Evolutionary conservation across 2,797 vertebrate species (phyloP).

Genomic region (Myiotriccus ornatus): DNA sequence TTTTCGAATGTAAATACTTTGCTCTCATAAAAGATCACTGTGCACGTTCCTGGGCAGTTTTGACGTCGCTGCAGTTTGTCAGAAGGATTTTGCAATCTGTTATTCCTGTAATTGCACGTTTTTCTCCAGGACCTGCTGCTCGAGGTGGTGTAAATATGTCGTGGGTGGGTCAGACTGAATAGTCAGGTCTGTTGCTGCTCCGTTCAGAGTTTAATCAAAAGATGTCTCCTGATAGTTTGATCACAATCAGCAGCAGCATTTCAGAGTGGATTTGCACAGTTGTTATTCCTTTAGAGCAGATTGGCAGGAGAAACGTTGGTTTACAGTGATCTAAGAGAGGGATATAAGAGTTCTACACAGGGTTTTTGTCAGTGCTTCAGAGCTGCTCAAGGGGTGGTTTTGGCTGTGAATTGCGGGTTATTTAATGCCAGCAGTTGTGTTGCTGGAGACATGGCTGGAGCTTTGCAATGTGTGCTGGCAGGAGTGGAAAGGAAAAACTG

Average conservation of each 20-base stretch:
- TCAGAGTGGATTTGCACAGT: background rate
- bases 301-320: background rate
- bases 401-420: background rate
- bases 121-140: background rate
- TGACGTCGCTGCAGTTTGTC: background rate
- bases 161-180: background rate
- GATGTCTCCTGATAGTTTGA: background rate
- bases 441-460: background rate
- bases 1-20: fast-evolving
- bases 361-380: background rate
- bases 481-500: background rate
- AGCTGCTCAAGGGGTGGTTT: background rate
- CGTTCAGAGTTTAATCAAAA: background rate
- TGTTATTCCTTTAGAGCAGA: background rate
- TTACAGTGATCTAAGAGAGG: background rate
- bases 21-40: fast-evolving
- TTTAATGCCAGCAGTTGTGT: background rate
- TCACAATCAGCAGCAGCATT: background rate
- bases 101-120: background rate
- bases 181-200: too few relatives aligned
- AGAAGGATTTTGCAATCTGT: background rate
- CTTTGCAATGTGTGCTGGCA: background rate
- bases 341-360: too few relatives aligned
- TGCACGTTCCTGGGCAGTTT: fast-evolving
- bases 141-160: fast-evolving